Evolutionary conservation across 2,888 invertebrate genomes (phyloP), one percentile per base, ranked within the genome.

Genomic region (Argynnis bischoffii): DNA sequence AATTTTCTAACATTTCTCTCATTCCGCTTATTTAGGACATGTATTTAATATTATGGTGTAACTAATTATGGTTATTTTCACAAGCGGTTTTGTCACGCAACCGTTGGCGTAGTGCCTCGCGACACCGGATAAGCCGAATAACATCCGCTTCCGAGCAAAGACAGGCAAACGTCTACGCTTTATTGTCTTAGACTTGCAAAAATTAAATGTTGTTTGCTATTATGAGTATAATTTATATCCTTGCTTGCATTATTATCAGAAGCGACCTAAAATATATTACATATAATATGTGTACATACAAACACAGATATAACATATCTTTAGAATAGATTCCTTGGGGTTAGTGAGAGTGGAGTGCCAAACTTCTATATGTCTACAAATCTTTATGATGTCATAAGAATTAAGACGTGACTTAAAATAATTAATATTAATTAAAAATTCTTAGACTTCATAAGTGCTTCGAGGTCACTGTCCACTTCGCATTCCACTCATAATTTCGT

Each of bases 71-170:
- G 66, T 67, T 71, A 68, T 55, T 69, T 60, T 71, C 61, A 60
- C 66, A 72, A 69, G 56, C 54, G 55, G 69, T 64, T 59, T 70
- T 59, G 71, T 78, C 76, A 77, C 72, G 74, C 75, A 74, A 76
- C 74, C 79, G 82, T 86, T 89, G 89, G 87, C 87, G 80, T 77
- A 77, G 78, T 82, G 85, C 86, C 86, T 82, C 76, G 77, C 69
- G 74, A 82, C 80, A 81, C 81, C 85, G 88, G 88, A 88, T 76
- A 79, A 82, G 84, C 84, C 84, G 81, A 85, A 84, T 85, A 84
- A 86, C 87, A 84, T 89, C 89, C 90, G 88, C 75, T 87, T 88
- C 87, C 88, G 79, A 81, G 84, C 83, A 71, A 72, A 74, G 76
- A 74, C 76, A 76, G 71, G 75, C 72, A 73, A 75, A 77, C 75